Evolutionary conservation across 2,797 vertebrate genomes (phyloP).

Genomic region (Danio jaintianensis): DNA sequence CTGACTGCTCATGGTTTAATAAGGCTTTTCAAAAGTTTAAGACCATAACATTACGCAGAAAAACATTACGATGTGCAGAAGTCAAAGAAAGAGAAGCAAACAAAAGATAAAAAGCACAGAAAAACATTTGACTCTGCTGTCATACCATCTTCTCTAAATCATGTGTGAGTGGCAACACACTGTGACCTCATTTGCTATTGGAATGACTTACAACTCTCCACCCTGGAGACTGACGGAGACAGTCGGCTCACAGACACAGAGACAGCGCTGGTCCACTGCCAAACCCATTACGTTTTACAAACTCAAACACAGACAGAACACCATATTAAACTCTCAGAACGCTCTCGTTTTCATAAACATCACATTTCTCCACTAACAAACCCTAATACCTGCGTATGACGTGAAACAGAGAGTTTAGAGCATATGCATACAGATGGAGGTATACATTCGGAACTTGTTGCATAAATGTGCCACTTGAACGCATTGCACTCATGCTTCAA

Average conservation of each 20-base stretch:
- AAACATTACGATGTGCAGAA: neutral
- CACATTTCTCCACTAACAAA: conserved; percentile 43
- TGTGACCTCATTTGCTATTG: conserved; percentile 51
- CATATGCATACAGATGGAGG: neutral
- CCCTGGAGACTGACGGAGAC: conserved; percentile 36
- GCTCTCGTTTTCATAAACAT: conserved; percentile 28
- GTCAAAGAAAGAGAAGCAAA: conserved; percentile 36
- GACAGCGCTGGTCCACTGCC: conserved; percentile 36
- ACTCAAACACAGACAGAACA: conserved; percentile 43
- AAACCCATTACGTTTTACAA: conserved; percentile 43
- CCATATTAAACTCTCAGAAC: conserved; percentile 42
- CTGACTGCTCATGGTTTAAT: conserved; percentile 22
- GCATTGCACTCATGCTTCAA: conserved; percentile 55
- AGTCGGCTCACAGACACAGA: conserved; percentile 23
- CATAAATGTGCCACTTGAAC: conserved; percentile 26
- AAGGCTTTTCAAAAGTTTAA: conserved; percentile 45
- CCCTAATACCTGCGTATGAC: conserved; percentile 5
- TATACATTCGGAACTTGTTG: conserved; percentile 8
- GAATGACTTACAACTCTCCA: conserved; percentile 47
- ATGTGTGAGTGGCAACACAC: neutral
- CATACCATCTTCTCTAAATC: conserved; percentile 38
- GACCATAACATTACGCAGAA: conserved; percentile 21
- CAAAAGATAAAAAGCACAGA: conserved; percentile 15
- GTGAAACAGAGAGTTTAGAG: neutral
- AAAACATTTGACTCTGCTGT: conserved; percentile 6